phyloP scores from a whole-genome alignment of 1,140 invertebrate genomes.

The Saccostrea cuccullata region DNA sequence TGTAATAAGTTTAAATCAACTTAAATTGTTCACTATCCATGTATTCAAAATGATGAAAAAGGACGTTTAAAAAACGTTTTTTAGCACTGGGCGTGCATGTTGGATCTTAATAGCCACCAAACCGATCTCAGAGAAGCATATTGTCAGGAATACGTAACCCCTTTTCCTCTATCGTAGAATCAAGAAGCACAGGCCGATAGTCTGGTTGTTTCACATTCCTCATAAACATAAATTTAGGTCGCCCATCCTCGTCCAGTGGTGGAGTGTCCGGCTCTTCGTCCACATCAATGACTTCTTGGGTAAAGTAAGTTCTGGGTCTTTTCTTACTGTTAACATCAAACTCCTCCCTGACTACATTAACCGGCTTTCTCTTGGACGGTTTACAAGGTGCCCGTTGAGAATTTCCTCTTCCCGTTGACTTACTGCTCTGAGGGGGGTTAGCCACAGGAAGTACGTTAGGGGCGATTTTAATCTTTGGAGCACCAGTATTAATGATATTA shows the following conservation, averaged over 20 bases:
- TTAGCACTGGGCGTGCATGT: too few species aligned
- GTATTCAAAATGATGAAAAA: too few species aligned
- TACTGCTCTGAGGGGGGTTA: too few species aligned
- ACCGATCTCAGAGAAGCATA: neutral
- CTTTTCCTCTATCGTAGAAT: slow-evolving; percentile 11
- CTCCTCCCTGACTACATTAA: neutral
- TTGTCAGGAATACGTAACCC: slow-evolving; percentile 9
- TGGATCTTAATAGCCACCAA: neutral
- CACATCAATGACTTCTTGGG: neutral
- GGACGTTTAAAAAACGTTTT: too few species aligned
- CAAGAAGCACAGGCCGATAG: neutral
- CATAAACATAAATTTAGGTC: neutral
- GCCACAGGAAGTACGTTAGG: neutral
- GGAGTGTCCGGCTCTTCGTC: neutral
- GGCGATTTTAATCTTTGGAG: neutral
- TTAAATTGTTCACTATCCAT: too few species aligned
- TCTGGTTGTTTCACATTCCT: neutral
- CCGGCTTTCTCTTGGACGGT: neutral
- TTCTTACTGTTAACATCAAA: neutral
- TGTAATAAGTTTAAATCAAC: too few species aligned
- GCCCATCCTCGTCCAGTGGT: neutral
- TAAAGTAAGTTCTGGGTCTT: neutral
- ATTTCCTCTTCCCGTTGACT: neutral
- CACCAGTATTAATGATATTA: neutral
- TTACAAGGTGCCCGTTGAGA: neutral